Evolutionary conservation across 1,140 invertebrate genomes (phyloP), one percentile per base, ranked within the genome.

Genomic region (Meloidogyne chitwoodi): DNA sequence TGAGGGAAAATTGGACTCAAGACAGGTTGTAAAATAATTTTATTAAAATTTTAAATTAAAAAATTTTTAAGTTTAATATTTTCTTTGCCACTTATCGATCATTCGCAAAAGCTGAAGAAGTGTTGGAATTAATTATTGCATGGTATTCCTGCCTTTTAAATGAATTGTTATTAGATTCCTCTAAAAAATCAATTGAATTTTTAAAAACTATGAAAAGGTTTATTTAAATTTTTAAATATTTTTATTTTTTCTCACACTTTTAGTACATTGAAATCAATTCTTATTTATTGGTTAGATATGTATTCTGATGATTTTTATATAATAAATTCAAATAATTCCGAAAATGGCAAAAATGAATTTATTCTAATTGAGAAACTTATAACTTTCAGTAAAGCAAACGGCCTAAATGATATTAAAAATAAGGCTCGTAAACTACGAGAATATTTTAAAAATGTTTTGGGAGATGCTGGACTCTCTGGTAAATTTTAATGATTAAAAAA

Each of bases 251-350:
- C 10, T 38, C 34, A 38, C 34, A 38, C 63, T 44, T 76, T 83
- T 38, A 77, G 67, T 64, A 34, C 81, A 85, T 22, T 78, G n/a
- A 79, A 75, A 56, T 88, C 89, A 68, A 89, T 94, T 75, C 90
- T 98, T 74, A 93, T 95, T 85, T 94, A 98, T 10, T 99, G 96
- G 96, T 88, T 98, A 80, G 95, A 98, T 88, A 93, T 93, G 64
- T 98, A 96, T 87, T 93, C 94, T 61, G 94, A 97, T 88, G 96
- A 99, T 88, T 98, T 97, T 91, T 91, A 92, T 68, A 92, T 94
- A 38, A 83, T 87, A n/a, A 93, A 94, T 81, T 92, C 93, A 80
- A 92, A 93, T 88, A 90, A 63, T 63, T 67, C 65, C 10, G 65
- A 34, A 19, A 31, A 67, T 22, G 29, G 22, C 5, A 67, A 44